Evolutionary conservation across 2,113 vertebrate species (phyloP).

Genomic region (Alligator sinensis): DNA sequence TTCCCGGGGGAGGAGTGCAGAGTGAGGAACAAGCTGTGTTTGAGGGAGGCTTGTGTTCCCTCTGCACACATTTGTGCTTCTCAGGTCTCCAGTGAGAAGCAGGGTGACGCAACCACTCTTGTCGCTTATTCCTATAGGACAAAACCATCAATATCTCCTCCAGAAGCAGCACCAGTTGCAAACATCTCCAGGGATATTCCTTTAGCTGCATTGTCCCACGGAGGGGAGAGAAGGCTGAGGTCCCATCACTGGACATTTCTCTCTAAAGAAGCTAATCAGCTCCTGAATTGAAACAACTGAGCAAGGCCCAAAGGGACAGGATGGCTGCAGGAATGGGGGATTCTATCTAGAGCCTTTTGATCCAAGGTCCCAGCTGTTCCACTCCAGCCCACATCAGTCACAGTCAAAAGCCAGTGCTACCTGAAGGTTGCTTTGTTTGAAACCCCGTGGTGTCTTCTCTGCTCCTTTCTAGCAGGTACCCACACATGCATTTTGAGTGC

Average conservation of each 20-base stretch:
- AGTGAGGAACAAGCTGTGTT: rapidly evolving
- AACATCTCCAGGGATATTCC: background rate
- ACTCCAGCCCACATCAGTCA: rapidly evolving
- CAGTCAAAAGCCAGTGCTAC: background rate
- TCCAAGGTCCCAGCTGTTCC: background rate
- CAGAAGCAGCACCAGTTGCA: background rate
- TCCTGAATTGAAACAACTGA: background rate
- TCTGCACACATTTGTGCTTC: rapidly evolving
- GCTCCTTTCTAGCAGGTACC: background rate
- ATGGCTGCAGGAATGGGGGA: background rate
- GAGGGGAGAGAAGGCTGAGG: background rate
- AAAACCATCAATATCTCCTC: background rate
- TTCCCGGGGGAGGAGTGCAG: background rate
- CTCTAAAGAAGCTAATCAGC: background rate
- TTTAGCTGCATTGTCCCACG: slow-evolving; percentile 6
- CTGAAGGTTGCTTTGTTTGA: background rate
- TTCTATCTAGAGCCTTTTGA: background rate
- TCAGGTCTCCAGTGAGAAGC: background rate
- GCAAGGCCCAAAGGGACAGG: background rate
- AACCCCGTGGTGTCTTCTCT: background rate
- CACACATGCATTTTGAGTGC: background rate
- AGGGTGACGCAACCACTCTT: rapidly evolving
- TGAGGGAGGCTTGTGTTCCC: background rate
- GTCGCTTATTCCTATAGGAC: background rate
- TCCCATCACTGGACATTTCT: background rate